Conservation (phyloP, 2,113 vertebrate species). For the Xyliphius kryptos region DNA sequence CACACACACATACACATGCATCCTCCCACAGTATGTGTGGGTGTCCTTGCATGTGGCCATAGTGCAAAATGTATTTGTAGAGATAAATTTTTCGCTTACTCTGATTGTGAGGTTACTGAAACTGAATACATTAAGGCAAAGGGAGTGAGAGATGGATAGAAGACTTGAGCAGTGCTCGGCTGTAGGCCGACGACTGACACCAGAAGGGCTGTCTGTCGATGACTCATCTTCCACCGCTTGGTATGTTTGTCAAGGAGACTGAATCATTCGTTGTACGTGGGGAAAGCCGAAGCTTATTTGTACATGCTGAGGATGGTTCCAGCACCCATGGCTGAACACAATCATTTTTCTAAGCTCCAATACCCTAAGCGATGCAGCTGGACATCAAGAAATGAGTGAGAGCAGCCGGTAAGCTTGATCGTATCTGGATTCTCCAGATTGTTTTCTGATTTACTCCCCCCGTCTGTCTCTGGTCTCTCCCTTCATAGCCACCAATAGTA, state of each 20-base stretch:
- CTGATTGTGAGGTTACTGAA: constrained; percentile 24
- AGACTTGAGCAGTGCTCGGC: constrained; percentile 56
- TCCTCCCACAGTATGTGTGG: constrained; percentile 35
- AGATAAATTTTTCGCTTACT: constrained; percentile 22
- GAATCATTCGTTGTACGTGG: constrained; percentile 64
- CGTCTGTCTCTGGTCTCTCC: constrained; percentile 2
- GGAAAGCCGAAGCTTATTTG: constrained; percentile 34
- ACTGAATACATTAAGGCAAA: constrained; percentile 21
- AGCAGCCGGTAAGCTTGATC: constrained; percentile 59
- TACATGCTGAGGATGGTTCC: constrained; percentile 39
- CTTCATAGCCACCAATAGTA: constrained; percentile 14
- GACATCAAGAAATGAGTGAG: constrained; percentile 68
- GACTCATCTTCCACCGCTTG: constrained; percentile 69
- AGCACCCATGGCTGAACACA: constrained; percentile 49
- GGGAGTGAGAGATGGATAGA: constrained; percentile 21
- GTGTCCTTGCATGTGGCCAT: constrained; percentile 32
- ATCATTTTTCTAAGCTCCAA: constrained; percentile 35
- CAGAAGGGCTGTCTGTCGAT: constrained; percentile 67
- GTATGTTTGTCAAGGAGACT: constrained; percentile 76
- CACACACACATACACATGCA: too few species aligned
- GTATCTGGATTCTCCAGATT: constrained; percentile 29
- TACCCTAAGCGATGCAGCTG: constrained; percentile 28
- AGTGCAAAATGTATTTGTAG: constrained; percentile 35
- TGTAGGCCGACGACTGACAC: constrained; percentile 60
- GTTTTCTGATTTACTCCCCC: constrained; percentile 8